Conservation (phyloP, 2,797 vertebrate species). For the Cuniculus paca region DNA sequence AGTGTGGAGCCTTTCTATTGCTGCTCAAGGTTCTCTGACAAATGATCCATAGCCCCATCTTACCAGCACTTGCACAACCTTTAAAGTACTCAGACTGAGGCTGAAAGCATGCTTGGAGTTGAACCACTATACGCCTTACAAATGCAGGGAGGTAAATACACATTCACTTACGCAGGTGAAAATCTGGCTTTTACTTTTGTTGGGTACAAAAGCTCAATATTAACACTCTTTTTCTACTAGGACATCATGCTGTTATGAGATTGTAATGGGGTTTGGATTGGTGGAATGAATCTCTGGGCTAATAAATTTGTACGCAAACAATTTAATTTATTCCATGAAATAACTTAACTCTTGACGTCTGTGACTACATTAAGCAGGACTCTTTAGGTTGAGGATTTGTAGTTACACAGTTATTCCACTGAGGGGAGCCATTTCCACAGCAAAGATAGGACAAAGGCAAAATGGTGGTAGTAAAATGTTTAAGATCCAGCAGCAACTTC, state of each 20-base stretch:
- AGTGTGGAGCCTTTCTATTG: background rate
- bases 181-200: background rate
- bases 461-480: background rate
- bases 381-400: background rate
- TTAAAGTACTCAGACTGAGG: background rate
- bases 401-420: slow-evolving; percentile 55
- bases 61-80: background rate
- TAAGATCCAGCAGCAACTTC: background rate
- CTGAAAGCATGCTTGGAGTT: background rate
- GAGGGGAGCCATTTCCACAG: slow-evolving; percentile 73
- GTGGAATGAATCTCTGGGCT: slow-evolving; percentile 1
- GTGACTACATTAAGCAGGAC: background rate
- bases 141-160: background rate
- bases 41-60: background rate
- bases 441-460: background rate
- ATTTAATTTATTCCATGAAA: slow-evolving; percentile 32
- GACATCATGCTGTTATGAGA: background rate
- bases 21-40: background rate
- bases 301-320: background rate
- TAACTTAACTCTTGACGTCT: background rate
- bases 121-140: background rate
- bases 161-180: background rate
- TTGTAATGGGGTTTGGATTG: slow-evolving; percentile 1
- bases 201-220: background rate
- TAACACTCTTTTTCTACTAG: background rate